Conservation (phyloP, 2,888 invertebrate species). For the Drosophila meridionalis region DNA sequence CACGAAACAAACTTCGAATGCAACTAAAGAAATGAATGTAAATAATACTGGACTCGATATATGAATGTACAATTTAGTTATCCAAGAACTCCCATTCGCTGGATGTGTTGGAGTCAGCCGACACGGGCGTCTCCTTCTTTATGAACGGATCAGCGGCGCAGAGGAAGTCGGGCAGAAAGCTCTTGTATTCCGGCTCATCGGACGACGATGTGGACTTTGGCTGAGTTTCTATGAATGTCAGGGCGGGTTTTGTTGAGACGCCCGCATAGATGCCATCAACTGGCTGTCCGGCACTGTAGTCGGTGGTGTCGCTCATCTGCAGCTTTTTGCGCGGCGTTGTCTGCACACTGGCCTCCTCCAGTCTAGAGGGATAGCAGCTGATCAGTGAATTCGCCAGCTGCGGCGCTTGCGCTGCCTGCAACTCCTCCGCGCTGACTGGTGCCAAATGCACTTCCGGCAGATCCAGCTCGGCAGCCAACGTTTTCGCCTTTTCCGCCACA, state of each 20-base stretch:
- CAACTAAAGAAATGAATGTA: constrained; percentile 17
- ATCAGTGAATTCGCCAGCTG: constrained; percentile 44
- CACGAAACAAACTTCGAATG: constrained; percentile 6
- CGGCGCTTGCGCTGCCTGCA: constrained; percentile 40
- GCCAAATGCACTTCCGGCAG: constrained; percentile 77
- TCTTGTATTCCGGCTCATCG: constrained; percentile 60
- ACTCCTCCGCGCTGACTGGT: constrained; percentile 71
- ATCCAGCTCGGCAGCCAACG: constrained; percentile 82
- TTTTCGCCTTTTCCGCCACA: constrained; percentile 91
- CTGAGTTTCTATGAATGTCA: constrained; percentile 69
- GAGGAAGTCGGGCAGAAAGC: constrained; percentile 79
- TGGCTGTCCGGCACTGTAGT: constrained; percentile 71
- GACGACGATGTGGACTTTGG: constrained; percentile 37
- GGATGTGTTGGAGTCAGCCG: constrained; percentile 76
- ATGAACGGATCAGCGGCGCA: constrained; percentile 67
- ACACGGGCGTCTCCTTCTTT: constrained; percentile 44
- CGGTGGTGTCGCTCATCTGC: constrained; percentile 24
- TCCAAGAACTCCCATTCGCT: constrained; percentile 85
- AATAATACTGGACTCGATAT: constrained; percentile 42
- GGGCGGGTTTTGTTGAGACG: constrained; percentile 34
- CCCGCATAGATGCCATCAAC: constrained; percentile 71
- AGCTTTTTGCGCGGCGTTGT: constrained; percentile 73
- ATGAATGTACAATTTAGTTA: constrained; percentile 61
- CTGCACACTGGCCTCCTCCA: constrained; percentile 79
- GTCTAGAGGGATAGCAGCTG: constrained; percentile 58